A percentile compares a stretch with the other conserved stretches of the same genome.
phyloP scores from a whole-genome alignment of 2,797 vertebrate species.

The Podargus strigoides region DNA sequence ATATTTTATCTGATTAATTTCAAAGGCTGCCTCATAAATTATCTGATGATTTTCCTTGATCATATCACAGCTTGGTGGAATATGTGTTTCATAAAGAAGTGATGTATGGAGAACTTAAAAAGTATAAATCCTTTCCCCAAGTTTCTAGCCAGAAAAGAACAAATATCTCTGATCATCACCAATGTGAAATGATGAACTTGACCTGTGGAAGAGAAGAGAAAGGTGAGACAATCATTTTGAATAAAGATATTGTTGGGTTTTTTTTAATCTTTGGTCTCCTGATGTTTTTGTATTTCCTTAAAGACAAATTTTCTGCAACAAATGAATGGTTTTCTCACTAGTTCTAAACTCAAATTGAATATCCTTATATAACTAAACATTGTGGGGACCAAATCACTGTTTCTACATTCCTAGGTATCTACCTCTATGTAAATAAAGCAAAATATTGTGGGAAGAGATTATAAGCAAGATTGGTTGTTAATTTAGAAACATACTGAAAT shows the following conservation, averaged over 20 bases:
- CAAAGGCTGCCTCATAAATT: not conserved
- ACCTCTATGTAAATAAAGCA: not conserved
- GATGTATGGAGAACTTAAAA: not conserved
- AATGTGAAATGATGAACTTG: not conserved
- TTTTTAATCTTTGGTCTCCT: not conserved
- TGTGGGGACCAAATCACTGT: not conserved
- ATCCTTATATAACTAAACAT: not conserved
- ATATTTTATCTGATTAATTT: conserved; percentile 1
- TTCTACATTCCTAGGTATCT: not conserved
- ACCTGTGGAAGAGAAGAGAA: not conserved
- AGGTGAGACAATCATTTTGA: not conserved
- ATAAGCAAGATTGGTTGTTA: not conserved
- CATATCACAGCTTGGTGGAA: not conserved
- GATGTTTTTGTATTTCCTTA: not conserved
- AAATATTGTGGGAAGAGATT: not conserved
- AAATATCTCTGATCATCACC: not conserved
- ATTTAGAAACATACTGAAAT: not conserved
- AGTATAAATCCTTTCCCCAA: not conserved
- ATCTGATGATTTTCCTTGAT: not conserved
- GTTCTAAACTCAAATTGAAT: not conserved
- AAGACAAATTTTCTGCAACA: not conserved
- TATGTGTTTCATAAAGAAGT: not conserved
- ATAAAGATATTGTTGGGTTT: not conserved
- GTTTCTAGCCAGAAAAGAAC: not conserved
- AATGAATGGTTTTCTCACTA: not conserved